Evolutionary conservation across 2,113 vertebrate species (phyloP).

Genomic region (Casuarius casuarius): DNA sequence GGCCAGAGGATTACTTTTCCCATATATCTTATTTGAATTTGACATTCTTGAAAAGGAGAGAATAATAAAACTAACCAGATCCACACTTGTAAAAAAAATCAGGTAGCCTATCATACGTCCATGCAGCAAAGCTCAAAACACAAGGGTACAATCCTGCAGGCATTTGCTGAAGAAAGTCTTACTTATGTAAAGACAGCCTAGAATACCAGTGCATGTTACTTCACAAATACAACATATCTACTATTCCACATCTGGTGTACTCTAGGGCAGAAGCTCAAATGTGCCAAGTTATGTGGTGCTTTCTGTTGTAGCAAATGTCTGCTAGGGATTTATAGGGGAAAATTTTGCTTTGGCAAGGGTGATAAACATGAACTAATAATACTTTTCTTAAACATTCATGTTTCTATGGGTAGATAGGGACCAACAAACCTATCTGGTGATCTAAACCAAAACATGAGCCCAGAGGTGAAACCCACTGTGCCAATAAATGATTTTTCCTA

Average conservation of each 20-base stretch:
- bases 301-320: background rate
- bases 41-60: background rate
- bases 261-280: background rate
- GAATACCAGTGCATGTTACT: background rate
- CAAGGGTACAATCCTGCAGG: background rate
- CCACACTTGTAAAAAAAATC: background rate
- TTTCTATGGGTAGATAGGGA: background rate
- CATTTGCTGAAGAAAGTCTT: background rate
- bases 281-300: background rate
- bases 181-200: background rate
- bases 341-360: background rate
- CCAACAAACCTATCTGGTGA: background rate
- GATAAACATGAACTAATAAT: background rate
- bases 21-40: background rate
- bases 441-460: background rate
- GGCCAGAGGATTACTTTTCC: background rate
- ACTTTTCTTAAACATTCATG: background rate
- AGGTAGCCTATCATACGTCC: background rate
- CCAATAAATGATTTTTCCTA: background rate
- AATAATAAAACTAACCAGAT: slow-evolving; percentile 4
- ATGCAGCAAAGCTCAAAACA: background rate
- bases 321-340: background rate
- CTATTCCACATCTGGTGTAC: background rate
- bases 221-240: background rate
- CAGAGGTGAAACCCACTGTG: background rate